Base-by-base conservation (phyloP, 1,140 invertebrate species). In the Camponotus pennsylvanicus region DNA sequence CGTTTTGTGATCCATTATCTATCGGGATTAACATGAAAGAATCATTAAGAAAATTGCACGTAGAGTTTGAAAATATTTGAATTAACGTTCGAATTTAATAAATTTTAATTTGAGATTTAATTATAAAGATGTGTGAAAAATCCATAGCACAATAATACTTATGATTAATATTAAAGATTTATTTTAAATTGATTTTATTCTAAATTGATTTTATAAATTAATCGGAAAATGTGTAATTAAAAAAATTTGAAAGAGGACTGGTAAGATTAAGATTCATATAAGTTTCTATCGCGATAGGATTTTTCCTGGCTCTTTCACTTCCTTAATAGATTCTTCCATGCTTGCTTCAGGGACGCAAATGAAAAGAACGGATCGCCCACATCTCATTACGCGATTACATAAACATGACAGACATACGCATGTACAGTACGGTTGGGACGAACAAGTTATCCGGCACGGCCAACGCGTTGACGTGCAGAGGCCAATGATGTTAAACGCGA, bases 311-410 rank as follows among this genome's bases (percentile, higher is more conserved):
- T 13, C 4, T 27, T 18, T 18, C 71, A 1, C 4, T 11, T 27
- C 4, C 5, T 0, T 32, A 13, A 0, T 59, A 42, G n/a, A 37
- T 7, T 42, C 52, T 27, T 79, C 13, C 57, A n/a, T 21, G 49
- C 63, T 61, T 34, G 37, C 55, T 57, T 55, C 49, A 59, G 70
- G 77, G 55, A 80, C 77, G 71, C 42, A 52, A 66, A 66, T 18
- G 76, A 34, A 71, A 82, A 86, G 83, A 64, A 63, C 80, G 83
- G 32, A 63, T 87, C 69, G 90, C 89, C 90, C 79, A 91, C 92
- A 85, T 89, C 77, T 87, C 83, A 88, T 92, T 92, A 90, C 84
- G 15, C 70, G 83, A 89, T 92, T 92, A 90, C 91, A 88, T 92
- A 92, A 92, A 90, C 82, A 71, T 59, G 85, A 79, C 71, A 73